Base-by-base conservation (phyloP, 2,888 invertebrate genomes). In the Philopedon plagiatum region DNA sequence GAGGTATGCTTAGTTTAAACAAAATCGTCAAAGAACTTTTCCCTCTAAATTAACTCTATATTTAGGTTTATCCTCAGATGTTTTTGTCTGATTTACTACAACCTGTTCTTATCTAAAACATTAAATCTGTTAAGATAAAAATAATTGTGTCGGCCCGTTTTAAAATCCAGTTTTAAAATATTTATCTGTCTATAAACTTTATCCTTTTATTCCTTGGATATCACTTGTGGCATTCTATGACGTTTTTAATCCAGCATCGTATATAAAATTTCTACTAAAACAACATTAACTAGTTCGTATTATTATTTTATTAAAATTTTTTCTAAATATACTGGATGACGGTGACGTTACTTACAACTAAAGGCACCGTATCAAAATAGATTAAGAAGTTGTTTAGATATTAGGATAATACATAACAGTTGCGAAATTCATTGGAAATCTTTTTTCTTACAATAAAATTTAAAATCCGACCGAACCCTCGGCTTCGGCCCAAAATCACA, bases 51-150 rank as follows among this genome's bases (percentile, higher is more conserved):
- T 15, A 15, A 8, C 11, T 49, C 13, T 23, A 23, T 1, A 23
- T 23, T 9, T 21, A 49, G 21, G 7, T 49, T 44, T 44, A 18
- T 19, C 51, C 1, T 64, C 56, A 39, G 18, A 39, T 54, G 18
- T 56, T 57, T 56, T 57, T 67, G 71, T 78, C 77, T 79, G 78
- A 80, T 80, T 79, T 80, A 79, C 77, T 71, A 76, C 77, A 76
- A 77, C 77, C 80, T 79, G 77, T 75, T 77, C 57, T 73, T 78
- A 76, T 76, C 76, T 76, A 74, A 71, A 77, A 84, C 86, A 78
- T 87, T 86, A 74, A 86, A 86, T 83, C 77, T 80, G 77, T 75
- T 74, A 76, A 78, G 78, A 78, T 78, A 79, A 80, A 78, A 76
- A 75, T 75, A 76, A 77, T 76, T 77, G 74, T 76, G 79, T 78